A percentile compares a stretch with the other conserved stretches of the same genome.
phyloP scores from a whole-genome alignment of 2,113 vertebrate genomes.

The Oncorhynchus gorbuscha region DNA sequence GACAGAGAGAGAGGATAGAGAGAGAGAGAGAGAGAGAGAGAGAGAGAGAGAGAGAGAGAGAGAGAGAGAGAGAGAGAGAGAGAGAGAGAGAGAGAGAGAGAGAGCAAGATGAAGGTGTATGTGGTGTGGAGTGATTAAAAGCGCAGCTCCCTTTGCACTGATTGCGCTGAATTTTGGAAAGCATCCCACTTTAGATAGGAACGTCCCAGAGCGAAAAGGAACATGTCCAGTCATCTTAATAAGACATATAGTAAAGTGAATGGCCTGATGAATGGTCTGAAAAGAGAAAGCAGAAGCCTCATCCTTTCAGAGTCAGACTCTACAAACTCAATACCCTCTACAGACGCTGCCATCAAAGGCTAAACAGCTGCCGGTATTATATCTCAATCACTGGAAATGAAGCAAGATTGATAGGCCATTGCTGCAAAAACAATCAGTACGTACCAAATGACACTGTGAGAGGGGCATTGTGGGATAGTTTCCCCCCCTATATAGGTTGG shows the following conservation, averaged over 20 bases:
- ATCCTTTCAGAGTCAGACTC: constrained; percentile 19
- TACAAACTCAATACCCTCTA: neutral
- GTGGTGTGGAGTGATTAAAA: constrained; percentile 23
- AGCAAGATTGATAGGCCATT: neutral
- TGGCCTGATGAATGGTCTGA: neutral
- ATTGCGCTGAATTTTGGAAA: constrained; percentile 22
- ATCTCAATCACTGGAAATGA: neutral
- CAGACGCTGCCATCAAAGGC: neutral
- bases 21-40: neutral
- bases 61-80: no score
- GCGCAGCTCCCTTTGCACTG: constrained; percentile 10
- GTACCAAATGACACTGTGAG: neutral
- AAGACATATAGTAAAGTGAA: no score
- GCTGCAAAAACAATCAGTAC: neutral
- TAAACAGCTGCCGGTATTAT: neutral
- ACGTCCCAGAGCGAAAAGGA: no score
- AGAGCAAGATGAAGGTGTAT: constrained; percentile 15
- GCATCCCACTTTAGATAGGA: constrained; percentile 1
- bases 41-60: no score
- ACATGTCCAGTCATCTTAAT: no score
- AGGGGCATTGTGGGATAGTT: neutral
- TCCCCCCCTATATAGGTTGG: no score
- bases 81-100: no score
- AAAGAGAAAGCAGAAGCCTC: constrained; percentile 16
- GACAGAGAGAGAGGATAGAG: neutral